Conservation (phyloP, 2,888 invertebrate genomes). For the Empis stercorea region DNA sequence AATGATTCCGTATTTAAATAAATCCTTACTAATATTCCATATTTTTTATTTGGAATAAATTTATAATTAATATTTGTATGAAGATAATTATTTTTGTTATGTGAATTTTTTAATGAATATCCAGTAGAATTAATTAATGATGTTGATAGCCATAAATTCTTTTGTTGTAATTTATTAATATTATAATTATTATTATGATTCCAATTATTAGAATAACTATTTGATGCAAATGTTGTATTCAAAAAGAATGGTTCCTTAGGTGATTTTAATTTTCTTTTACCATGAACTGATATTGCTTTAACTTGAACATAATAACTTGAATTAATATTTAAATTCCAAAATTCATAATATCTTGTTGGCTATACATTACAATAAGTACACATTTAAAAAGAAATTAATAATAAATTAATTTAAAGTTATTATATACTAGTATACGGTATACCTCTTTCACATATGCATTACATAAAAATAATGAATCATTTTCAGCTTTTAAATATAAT, state of each 20-base stretch:
- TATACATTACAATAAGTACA: constrained; percentile 26
- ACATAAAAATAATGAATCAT: constrained; percentile 27
- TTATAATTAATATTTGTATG: constrained; percentile 1
- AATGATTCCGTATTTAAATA: background rate
- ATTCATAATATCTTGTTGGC: constrained; percentile 50
- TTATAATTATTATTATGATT: constrained; percentile 14
- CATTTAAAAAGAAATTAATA: background rate
- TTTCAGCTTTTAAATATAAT: constrained; percentile 45
- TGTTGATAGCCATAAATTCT: constrained; percentile 15
- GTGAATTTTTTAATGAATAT: background rate
- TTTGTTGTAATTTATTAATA: constrained; percentile 2
- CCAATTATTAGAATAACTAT: constrained; percentile 3
- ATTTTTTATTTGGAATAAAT: constrained; percentile 30
- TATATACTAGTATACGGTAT: background rate
- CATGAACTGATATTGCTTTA: constrained; percentile 58
- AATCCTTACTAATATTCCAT: constrained; percentile 33
- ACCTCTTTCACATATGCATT: constrained; percentile 31
- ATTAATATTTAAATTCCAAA: constrained; percentile 51
- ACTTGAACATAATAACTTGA: constrained; percentile 68
- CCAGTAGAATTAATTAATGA: constrained; percentile 1
- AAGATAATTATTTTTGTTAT: background rate
- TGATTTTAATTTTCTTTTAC: constrained; percentile 52
- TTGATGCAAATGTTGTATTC: constrained; percentile 44
- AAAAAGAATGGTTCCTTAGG: constrained; percentile 56
- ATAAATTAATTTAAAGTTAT: background rate